phyloP scores from a whole-genome alignment of 2,888 invertebrate genomes.

The Dione vanillae region DNA sequence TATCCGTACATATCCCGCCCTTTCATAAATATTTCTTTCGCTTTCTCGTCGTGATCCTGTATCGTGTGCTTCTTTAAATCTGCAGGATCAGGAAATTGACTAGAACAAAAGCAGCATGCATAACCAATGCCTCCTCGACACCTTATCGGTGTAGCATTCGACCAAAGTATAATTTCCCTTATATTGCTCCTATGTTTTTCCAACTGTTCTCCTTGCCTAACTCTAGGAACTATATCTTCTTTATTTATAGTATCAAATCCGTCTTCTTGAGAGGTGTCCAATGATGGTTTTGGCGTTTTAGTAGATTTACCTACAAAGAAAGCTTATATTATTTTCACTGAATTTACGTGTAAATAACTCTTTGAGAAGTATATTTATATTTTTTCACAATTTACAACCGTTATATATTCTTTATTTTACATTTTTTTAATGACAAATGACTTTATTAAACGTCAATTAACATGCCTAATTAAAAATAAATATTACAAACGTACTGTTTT shows the following conservation, averaged over 20 bases:
- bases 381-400: constrained; percentile 16
- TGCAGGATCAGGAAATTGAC: constrained; percentile 53
- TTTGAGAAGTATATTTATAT: background rate
- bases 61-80: constrained; percentile 60
- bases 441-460: background rate
- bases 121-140: constrained; percentile 55
- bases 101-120: constrained; percentile 58
- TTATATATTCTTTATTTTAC: background rate
- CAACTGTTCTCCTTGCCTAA: constrained; percentile 48
- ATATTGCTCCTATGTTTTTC: constrained; percentile 54
- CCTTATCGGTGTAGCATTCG: constrained; percentile 63
- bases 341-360: background rate
- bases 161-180: constrained; percentile 53
- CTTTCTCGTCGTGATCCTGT: constrained; percentile 48
- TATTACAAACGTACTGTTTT: background rate
- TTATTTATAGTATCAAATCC: constrained; percentile 31
- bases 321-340: constrained; percentile 45
- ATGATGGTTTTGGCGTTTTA: constrained; percentile 32
- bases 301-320: constrained; percentile 51
- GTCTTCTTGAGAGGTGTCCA: constrained; percentile 32
- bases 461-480: constrained; percentile 15
- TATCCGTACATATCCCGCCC: constrained; percentile 53
- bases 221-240: constrained; percentile 36
- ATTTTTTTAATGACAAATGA: background rate
- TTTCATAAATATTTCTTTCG: constrained; percentile 53